Conservation (phyloP, 2,888 invertebrate species). For the Nephrotoma appendiculata region DNA sequence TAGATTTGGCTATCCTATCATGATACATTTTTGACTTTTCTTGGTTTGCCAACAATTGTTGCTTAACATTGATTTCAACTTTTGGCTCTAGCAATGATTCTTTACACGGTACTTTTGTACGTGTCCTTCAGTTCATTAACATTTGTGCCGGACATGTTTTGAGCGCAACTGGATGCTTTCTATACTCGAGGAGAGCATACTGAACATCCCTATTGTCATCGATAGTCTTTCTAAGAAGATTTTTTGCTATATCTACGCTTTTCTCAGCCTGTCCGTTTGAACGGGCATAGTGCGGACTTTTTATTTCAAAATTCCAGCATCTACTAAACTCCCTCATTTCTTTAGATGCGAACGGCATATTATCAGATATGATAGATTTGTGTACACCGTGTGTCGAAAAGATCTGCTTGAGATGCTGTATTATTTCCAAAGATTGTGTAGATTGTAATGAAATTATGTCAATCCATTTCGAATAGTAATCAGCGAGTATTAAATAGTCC, state of each 20-base stretch:
- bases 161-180: not conserved
- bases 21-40: too few species aligned
- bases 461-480: constrained; percentile 12
- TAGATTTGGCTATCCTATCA: too few species aligned
- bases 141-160: not conserved
- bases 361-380: too few species aligned
- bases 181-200: too few species aligned
- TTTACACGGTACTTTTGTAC: too few species aligned
- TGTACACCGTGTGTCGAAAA: constrained; percentile 11
- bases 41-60: too few species aligned
- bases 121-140: not conserved
- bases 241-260: too few species aligned
- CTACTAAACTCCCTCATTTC: not conserved
- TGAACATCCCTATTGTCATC: not conserved
- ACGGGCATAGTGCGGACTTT: not conserved
- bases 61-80: too few species aligned
- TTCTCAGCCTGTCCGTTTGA: too few species aligned
- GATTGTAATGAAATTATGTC: constrained; percentile 6
- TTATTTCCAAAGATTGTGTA: constrained; percentile 6
- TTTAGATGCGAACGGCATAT: not conserved
- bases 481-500: too few species aligned
- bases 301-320: not conserved
- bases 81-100: too few species aligned
- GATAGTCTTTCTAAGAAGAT: not conserved
- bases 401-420: constrained; percentile 8